Evolutionary conservation across 2,797 vertebrate genomes (phyloP), one percentile per base, ranked within the genome.

Genomic region (Melanotaenia pygmaea): DNA sequence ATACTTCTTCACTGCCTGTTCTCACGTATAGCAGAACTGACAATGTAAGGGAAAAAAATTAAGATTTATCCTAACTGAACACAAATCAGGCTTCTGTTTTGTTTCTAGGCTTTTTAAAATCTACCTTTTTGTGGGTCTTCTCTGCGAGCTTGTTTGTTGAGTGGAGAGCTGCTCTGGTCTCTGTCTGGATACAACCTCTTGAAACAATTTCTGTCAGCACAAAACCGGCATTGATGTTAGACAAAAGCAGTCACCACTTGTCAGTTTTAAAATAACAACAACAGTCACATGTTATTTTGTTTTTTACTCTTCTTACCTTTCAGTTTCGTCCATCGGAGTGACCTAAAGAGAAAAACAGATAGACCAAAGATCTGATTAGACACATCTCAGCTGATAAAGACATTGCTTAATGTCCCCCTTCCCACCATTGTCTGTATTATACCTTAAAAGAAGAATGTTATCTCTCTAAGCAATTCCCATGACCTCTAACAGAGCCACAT

Each of bases 21-120:
- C 97, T 94, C 73, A 99, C 96, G 0, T 99, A 99, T 28, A 99
- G 70, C 70, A 99, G 90, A 69, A 99, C 98, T 99, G 86, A 73
- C 32, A 9, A 67, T 1, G 38, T 10, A 67, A 30, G 18, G 43
- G 8, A 0, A 53, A 0, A 0, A 54, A 56, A 14, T 32, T 0
- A n/a, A 54, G 50, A 20, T 45, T 45, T 2, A 61, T 8, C 20
- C 24, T 43, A 13, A 34, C 35, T n/a, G 0, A 22, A 22, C 47
- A 50, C 3, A 50, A 50, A 30, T 40, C 20, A 22, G 14, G 18
- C 5, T 34, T 34, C 20, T 12, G 20, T 20, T 24, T 38, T 22
- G 43, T 18, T 26, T 26, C 18, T 4, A 37, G 26, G 5, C 30
- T 60, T 50, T 37, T n/a, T n/a, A 10, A 28, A 16, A 16, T n/a